Conservation (phyloP, 1,140 invertebrate genomes). For the Oppia nitens region DNA sequence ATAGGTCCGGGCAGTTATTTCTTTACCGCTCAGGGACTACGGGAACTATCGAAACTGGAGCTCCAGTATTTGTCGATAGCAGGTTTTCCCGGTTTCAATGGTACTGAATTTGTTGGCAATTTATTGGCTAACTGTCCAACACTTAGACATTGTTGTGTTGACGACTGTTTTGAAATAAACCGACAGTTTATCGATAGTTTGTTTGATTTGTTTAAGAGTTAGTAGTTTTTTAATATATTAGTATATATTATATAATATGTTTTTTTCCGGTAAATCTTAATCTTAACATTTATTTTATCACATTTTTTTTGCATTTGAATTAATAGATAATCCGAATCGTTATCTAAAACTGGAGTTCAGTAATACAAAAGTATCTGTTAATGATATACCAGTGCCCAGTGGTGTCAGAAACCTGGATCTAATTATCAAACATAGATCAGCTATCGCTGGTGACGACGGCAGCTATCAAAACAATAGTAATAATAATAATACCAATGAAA, state of each 20-base stretch:
- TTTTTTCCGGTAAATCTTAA: background rate
- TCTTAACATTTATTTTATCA: background rate
- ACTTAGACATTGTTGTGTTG: background rate
- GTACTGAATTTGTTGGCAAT: background rate
- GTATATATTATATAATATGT: background rate
- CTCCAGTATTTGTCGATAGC: background rate
- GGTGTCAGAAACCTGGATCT: no score
- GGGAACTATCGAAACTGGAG: background rate
- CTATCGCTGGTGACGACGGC: no score
- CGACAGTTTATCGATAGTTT: background rate
- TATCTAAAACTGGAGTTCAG: background rate
- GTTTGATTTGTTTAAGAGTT: no score
- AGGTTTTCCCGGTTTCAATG: background rate
- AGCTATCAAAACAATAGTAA: no score
- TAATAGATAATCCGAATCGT: background rate
- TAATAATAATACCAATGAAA: no score
- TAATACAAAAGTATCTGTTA: background rate
- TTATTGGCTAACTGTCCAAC: background rate
- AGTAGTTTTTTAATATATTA: no score
- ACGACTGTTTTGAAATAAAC: constrained; percentile 7
- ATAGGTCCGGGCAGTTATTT: constrained; percentile 3
- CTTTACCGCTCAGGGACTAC: background rate
- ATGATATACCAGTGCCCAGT: no score
- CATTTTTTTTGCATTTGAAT: background rate
- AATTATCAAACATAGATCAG: no score